Percentiles rank a stretch among this genome's conserved stretches.
phyloP scores from a whole-genome alignment of 2,113 vertebrate species.

The Montifringilla adamsi region DNA sequence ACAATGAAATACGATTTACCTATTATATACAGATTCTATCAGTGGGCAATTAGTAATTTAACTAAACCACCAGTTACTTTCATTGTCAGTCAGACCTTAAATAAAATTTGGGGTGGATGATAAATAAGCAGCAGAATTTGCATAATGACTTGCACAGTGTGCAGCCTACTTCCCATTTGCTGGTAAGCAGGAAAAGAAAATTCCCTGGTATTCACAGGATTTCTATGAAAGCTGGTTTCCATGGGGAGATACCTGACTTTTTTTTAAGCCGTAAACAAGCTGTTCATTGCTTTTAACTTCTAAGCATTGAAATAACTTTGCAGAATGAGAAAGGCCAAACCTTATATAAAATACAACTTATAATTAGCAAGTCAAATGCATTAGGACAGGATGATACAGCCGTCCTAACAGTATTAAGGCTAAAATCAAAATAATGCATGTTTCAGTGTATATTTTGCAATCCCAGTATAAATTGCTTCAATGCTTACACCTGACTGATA shows the following conservation, averaged over 20 bases:
- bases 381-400: not conserved
- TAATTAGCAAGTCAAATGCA: not conserved
- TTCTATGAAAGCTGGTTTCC: constrained; percentile 30
- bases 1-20: not conserved
- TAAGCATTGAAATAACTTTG: not conserved
- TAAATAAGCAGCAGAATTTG: not conserved
- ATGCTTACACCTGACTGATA: not conserved
- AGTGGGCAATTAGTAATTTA: not conserved
- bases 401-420: not conserved
- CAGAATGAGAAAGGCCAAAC: not conserved
- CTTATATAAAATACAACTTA: not conserved
- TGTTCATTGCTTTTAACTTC: not conserved
- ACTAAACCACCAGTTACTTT: not conserved
- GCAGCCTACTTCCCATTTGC: not conserved
- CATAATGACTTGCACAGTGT: not conserved
- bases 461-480: not conserved
- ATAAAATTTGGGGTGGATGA: not conserved
- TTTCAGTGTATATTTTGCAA: not conserved
- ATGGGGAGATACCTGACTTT: constrained; percentile 15
- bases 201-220: not conserved
- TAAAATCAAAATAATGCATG: not conserved
- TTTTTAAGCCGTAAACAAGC: not conserved
- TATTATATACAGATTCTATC: not conserved
- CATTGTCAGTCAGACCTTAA: not conserved
- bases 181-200: not conserved